A percentile compares a stretch with the other conserved stretches of the same genome.
phyloP scores from a whole-genome alignment of 1,140 invertebrate genomes.

The Telenomus remus region DNA sequence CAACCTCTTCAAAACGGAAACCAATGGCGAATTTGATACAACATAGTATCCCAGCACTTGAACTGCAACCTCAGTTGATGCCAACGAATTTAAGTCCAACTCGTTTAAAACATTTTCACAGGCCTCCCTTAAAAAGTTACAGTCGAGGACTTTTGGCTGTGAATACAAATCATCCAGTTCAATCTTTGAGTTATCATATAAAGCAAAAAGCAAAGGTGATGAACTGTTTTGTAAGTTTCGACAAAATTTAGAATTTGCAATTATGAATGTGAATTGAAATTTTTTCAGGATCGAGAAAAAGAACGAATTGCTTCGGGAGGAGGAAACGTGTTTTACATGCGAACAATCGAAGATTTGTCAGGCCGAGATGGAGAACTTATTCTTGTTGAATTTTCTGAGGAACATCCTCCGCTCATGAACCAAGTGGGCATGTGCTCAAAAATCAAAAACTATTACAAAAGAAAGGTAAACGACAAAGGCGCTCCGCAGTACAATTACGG shows the following conservation, averaged over 20 bases:
- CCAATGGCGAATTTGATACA: slow-evolving; percentile 91
- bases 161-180: slow-evolving; percentile 83
- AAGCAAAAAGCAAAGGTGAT: slow-evolving; percentile 90
- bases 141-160: slow-evolving; percentile 87
- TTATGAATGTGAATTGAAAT: too few species aligned
- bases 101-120: slow-evolving; percentile 94
- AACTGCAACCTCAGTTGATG: slow-evolving; percentile 94
- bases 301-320: slow-evolving; percentile 95
- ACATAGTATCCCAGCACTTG: slow-evolving; percentile 97
- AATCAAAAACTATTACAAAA: slow-evolving; percentile 99
- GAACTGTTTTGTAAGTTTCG: not conserved
- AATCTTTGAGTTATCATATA: slow-evolving; percentile 92
- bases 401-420: slow-evolving; percentile 96
- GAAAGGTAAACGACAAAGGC: slow-evolving; percentile 95
- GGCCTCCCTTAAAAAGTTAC: slow-evolving; percentile 91
- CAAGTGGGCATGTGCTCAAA: slow-evolving; percentile 99
- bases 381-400: slow-evolving; percentile 96
- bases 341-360: slow-evolving; percentile 95
- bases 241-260: too few species aligned
- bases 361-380: slow-evolving; percentile 96
- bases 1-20: slow-evolving; percentile 85
- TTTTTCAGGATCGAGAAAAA: slow-evolving; percentile 87
- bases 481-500: slow-evolving; percentile 94
- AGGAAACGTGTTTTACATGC: slow-evolving; percentile 99
- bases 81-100: slow-evolving; percentile 91